phyloP scores from a whole-genome alignment of 1,140 invertebrate species.

The Neodiprion lecontei region DNA sequence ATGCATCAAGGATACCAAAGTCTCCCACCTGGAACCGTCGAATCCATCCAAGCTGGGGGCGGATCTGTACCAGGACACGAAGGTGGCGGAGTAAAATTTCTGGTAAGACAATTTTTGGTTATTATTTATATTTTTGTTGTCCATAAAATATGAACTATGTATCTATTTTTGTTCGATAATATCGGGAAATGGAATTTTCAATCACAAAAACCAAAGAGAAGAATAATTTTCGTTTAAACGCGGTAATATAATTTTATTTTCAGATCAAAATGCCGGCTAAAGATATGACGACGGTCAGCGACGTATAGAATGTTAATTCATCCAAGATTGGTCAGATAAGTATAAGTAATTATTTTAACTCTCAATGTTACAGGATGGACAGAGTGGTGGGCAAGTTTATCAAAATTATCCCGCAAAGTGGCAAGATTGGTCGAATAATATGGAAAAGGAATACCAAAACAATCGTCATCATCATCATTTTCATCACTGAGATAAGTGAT shows the following conservation, averaged over 20 bases:
- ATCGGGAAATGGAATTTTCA: conserved; percentile 13
- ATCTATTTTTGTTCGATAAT: conserved; percentile 23
- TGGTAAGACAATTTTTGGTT: conserved; percentile 42
- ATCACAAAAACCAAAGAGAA: conserved; percentile 14
- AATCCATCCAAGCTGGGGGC: conserved; percentile 53
- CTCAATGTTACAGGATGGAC: conserved; percentile 19
- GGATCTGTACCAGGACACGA: conserved; percentile 47
- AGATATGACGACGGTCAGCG: conserved; percentile 29
- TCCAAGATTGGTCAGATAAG: conserved; percentile 28
- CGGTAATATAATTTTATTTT: conserved; percentile 36
- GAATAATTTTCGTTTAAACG: background rate
- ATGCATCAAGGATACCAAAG: conserved; percentile 58
- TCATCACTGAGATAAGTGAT: conserved; percentile 39
- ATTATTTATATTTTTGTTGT: background rate
- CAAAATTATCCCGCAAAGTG: conserved; percentile 31
- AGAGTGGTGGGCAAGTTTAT: conserved; percentile 36
- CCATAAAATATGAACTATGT: conserved; percentile 17
- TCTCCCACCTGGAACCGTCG: conserved; percentile 52
- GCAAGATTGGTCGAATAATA: conserved; percentile 42
- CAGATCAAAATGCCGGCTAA: conserved; percentile 56
- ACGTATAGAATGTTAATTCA: conserved; percentile 46
- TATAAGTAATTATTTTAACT: conserved; percentile 30
- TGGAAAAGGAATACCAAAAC: conserved; percentile 39
- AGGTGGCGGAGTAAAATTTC: conserved; percentile 53
- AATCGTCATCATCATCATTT: conserved; percentile 47